Evolutionary conservation across 1,140 invertebrate species (phyloP).

Genomic region (Teleopsis dalmanni): DNA sequence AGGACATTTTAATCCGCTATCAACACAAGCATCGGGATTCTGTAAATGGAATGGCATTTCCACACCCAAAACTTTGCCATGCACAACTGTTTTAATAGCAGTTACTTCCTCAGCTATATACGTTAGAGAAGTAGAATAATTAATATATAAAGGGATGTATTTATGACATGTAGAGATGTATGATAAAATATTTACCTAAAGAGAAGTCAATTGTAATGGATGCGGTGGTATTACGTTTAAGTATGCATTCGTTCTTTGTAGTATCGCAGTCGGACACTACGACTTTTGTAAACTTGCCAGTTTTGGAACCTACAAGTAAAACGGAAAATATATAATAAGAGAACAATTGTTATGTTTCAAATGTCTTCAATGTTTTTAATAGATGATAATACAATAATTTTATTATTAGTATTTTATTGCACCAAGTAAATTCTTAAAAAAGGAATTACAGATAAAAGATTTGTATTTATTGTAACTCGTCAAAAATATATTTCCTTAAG

Average conservation of each 20-base stretch:
- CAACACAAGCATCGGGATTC: constrained; percentile 59
- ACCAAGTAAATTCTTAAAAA: no score
- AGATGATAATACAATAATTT: no score
- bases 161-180: not conserved
- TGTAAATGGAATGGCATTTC: constrained; percentile 62
- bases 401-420: no score
- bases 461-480: no score
- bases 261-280: constrained; percentile 51
- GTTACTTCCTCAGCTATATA: constrained; percentile 25
- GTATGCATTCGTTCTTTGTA: constrained; percentile 49
- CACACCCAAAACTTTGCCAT: constrained; percentile 61
- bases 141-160: not conserved
- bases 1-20: constrained; percentile 60
- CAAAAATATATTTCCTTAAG: no score
- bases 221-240: constrained; percentile 54
- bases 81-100: constrained; percentile 53
- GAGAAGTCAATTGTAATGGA: constrained; percentile 55
- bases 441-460: no score
- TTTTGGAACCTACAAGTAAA: constrained; percentile 49
- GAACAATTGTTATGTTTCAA: not conserved
- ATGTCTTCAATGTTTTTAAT: no score
- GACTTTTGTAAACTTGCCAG: constrained; percentile 50
- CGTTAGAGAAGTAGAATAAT: no score
- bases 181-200: constrained; percentile 46
- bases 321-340: not conserved